Base-by-base conservation (phyloP, 1,140 invertebrate genomes). In the Drosophila ironensis region DNA sequence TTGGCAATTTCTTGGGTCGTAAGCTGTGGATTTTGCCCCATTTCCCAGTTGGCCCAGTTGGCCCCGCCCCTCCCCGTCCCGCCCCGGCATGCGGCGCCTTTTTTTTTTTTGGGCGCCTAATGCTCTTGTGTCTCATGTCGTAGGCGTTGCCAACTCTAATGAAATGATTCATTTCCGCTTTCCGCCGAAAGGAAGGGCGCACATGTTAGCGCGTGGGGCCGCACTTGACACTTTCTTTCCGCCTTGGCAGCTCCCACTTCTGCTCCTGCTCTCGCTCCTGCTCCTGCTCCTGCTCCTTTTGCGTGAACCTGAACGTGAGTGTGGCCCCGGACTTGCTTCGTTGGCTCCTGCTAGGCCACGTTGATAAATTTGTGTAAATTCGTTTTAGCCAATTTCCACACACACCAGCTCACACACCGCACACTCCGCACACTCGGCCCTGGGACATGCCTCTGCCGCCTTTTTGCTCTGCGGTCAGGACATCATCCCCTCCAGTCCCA, bases 281-380 rank as follows among this genome's bases (percentile, higher is more conserved):
- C n/a, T n/a, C n/a, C n/a, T n/a, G n/a, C n/a, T n/a, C n/a, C n/a
- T n/a, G n/a, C n/a, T n/a, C n/a, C n/a, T n/a, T n/a, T n/a, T n/a
- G n/a, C n/a, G n/a, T n/a, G n/a, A n/a, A n/a, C n/a, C n/a, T n/a
- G n/a, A n/a, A n/a, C n/a, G n/a, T n/a, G n/a, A n/a, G n/a, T n/a
- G n/a, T n/a, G n/a, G n/a, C n/a, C n/a, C n/a, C 22, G 25, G 19
- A 14, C 50, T 46, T 25, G 72, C 69, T 77, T 84, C 78, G 78
- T 74, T 84, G 63, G 59, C 69, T 77, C 61, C 71, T 73, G 70
- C 78, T 78, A 61, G 59, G 41, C 78, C 73, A 86, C 70, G 74
- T 86, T 84, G 78, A 84, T 86, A 84, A 84, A 84, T 84, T 84
- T 84, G 80, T 84, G 80, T 84, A 84, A 84, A 86, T 84, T 82